Evolutionary conservation across 2,113 vertebrate genomes (phyloP).

Genomic region (Brachyhypopomus occidentalis): DNA sequence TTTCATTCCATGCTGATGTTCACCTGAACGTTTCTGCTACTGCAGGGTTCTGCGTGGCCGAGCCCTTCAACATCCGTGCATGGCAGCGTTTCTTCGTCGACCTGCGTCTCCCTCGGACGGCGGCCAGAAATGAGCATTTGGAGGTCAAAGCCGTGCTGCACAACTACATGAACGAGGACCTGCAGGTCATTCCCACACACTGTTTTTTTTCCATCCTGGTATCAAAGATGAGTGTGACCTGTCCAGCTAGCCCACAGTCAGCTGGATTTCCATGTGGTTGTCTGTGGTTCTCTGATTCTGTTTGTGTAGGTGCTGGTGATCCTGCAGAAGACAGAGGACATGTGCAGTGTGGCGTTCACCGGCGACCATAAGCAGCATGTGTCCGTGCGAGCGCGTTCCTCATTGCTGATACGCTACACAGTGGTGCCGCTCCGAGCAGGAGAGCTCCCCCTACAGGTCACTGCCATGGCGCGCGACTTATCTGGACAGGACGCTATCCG

Average conservation of each 20-base stretch:
- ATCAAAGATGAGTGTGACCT: too few relatives aligned
- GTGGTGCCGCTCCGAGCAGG: conserved; percentile 73
- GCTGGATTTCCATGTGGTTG: too few relatives aligned
- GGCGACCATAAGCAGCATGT: conserved; percentile 66
- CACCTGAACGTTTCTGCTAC: neutral
- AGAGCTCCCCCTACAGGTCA: conserved; percentile 72
- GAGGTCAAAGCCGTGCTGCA: conserved; percentile 76
- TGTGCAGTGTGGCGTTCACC: conserved; percentile 75
- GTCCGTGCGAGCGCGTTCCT: conserved; percentile 54
- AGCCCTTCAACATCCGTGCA: conserved; percentile 69
- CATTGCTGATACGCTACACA: conserved; percentile 69
- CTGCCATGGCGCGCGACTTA: conserved; percentile 53
- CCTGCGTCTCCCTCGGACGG: conserved; percentile 74
- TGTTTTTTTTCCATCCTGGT: neutral
- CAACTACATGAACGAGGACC: conserved; percentile 62
- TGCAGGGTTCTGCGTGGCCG: conserved; percentile 76
- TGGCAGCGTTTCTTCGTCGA: conserved; percentile 75
- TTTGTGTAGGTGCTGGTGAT: conserved; percentile 72
- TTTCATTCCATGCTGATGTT: neutral
- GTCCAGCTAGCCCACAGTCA: too few relatives aligned
- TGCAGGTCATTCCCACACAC: conserved; percentile 60
- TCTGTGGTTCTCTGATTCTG: neutral
- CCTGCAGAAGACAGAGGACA: conserved; percentile 70
- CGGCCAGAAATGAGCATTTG: conserved; percentile 74
- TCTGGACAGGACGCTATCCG: conserved; percentile 66